Evolutionary conservation across 53 echinoderm and acorn worm genomes (phyloP).

Genomic region (Pentamera pediparva): DNA sequence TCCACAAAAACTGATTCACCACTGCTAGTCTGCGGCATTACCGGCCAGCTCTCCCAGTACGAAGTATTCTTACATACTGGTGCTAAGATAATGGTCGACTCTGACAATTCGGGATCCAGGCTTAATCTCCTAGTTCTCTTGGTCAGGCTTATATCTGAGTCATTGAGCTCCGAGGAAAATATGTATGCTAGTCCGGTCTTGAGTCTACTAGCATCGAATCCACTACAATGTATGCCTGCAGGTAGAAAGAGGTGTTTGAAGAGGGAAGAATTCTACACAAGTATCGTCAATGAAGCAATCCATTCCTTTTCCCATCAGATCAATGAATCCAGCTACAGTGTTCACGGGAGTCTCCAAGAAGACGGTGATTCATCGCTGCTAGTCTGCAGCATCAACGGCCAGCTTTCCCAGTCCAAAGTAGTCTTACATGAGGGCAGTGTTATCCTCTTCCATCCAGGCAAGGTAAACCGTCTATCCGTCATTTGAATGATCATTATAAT

Average conservation of each 20-base stretch:
- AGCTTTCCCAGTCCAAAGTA: constrained; percentile 57
- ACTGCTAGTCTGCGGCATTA: constrained; percentile 55
- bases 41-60: constrained; percentile 53
- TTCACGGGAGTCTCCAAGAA: neutral
- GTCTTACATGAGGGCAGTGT: constrained; percentile 74
- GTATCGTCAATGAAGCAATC: too few species aligned
- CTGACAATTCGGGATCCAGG: too few species aligned
- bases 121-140: too few species aligned
- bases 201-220: too few species aligned
- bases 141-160: too few species aligned
- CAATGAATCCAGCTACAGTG: constrained; percentile 40
- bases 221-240: too few species aligned
- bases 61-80: constrained; percentile 76
- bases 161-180: too few species aligned
- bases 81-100: constrained; percentile 57
- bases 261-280: too few species aligned
- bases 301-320: constrained; percentile 26
- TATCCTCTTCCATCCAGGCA: constrained; percentile 54
- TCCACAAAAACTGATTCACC: constrained; percentile 30
- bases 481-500: too few species aligned
- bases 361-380: constrained; percentile 47
- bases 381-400: constrained; percentile 59
- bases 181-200: too few species aligned
- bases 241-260: too few species aligned
- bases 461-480: too few species aligned